phyloP scores from a whole-genome alignment of 2,797 vertebrate genomes.

The Aythya fuligula region DNA sequence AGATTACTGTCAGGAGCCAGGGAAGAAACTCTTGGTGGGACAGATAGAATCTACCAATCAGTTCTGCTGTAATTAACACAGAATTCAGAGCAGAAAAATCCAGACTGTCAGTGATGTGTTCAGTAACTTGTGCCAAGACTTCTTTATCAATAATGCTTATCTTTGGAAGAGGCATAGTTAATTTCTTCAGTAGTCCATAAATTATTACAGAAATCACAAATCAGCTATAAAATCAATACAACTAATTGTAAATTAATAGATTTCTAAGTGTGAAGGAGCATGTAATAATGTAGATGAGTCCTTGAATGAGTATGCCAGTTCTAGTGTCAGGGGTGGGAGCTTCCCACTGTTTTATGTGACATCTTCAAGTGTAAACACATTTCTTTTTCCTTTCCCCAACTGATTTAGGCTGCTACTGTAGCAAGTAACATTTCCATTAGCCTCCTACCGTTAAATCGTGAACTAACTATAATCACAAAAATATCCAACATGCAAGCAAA shows the following conservation, averaged over 20 bases:
- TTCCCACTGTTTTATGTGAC: slow-evolving; percentile 81
- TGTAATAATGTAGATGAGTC: slow-evolving; percentile 75
- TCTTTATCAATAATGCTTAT: slow-evolving; percentile 71
- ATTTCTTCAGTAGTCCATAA: slow-evolving; percentile 78
- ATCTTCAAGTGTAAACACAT: slow-evolving; percentile 85
- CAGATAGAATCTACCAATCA: slow-evolving; percentile 76
- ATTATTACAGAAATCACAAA: slow-evolving; percentile 77
- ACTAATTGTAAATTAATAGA: slow-evolving; percentile 82
- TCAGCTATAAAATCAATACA: slow-evolving; percentile 79
- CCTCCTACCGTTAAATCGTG: slow-evolving; percentile 82
- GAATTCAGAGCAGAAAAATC: slow-evolving; percentile 82
- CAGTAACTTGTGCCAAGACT: slow-evolving; percentile 72
- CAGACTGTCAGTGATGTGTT: slow-evolving; percentile 73
- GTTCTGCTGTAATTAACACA: slow-evolving; percentile 83
- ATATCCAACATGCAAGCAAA: slow-evolving; percentile 77
- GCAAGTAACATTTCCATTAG: slow-evolving; percentile 83
- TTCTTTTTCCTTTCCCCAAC: slow-evolving; percentile 76
- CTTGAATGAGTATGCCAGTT: slow-evolving; percentile 67
- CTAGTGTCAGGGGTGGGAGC: slow-evolving; percentile 63
- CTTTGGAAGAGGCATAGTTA: slow-evolving; percentile 72
- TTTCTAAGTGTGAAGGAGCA: slow-evolving; percentile 74
- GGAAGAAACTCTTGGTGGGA: slow-evolving; percentile 35
- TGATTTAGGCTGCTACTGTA: slow-evolving; percentile 75
- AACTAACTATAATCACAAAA: slow-evolving; percentile 79
- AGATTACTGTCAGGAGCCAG: background rate